A percentile compares a stretch with the other conserved stretches of the same genome.
Evolutionary conservation across 1,140 invertebrate species (phyloP).

Genomic region (Drosophila equinoxialis): DNA sequence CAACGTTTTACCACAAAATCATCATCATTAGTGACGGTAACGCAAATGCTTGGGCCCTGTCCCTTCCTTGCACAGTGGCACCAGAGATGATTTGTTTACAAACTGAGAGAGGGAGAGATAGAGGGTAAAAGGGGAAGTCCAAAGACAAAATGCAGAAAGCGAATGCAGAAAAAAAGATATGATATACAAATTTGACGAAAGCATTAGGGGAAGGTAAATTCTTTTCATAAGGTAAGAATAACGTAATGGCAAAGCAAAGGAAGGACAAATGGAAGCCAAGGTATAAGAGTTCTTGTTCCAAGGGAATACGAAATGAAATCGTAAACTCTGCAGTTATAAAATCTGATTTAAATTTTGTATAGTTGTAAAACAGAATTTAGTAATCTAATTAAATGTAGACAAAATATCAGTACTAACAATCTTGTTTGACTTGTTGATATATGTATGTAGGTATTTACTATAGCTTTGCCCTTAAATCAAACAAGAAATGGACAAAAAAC

Average conservation of each 20-base stretch:
- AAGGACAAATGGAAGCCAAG: background rate
- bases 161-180: background rate
- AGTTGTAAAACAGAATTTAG: too few relatives aligned
- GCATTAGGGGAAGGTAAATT: background rate
- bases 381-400: too few relatives aligned
- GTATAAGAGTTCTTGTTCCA: background rate
- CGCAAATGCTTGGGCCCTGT: conserved; percentile 67
- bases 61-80: conserved; percentile 39
- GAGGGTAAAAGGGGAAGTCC: background rate
- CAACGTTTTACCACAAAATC: conserved; percentile 82
- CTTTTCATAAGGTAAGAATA: background rate
- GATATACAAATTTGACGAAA: background rate
- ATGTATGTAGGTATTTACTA: too few relatives aligned
- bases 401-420: too few relatives aligned
- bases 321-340: too few relatives aligned
- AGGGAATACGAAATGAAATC: background rate
- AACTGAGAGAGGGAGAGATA: background rate
- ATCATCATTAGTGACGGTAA: conserved; percentile 82
- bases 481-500: too few relatives aligned
- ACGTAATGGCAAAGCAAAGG: background rate
- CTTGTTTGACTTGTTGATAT: too few relatives aligned
- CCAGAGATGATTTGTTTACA: conserved; percentile 4
- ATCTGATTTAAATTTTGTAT: too few relatives aligned
- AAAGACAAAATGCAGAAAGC: background rate
- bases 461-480: too few relatives aligned